Evolutionary conservation across 2,888 invertebrate species (phyloP), one percentile per base, ranked within the genome.

Genomic region (Drosophila paranaensis): DNA sequence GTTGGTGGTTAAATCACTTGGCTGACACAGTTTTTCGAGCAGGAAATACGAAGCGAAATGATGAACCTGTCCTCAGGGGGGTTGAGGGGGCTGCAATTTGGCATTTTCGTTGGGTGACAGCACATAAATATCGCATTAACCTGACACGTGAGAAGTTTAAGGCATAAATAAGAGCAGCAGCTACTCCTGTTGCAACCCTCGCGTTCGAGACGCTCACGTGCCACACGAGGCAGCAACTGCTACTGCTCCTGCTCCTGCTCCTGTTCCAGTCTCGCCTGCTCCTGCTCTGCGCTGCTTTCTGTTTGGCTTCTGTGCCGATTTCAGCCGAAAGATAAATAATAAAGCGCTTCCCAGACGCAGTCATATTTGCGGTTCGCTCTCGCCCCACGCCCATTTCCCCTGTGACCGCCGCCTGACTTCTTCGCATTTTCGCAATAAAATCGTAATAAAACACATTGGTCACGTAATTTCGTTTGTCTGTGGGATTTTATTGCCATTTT

Each of bases 401-500:
- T 42, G 48, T 37, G 60, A 71, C 45, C 43, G 51, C 67, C 69
- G 51, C 67, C 69, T 79, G 89, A 79, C 81, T 89, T 88, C 81
- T 90, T 79, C 85, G 79, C 79, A 82, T 81, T 83, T 79, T 81
- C 82, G 90, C 89, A 90, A 91, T 91, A 91, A 91, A 93, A 92
- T 91, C 90, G 91, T 90, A 92, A 92, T 92, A 92, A 92, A 92
- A 92, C 90, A 91, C 92, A 92, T 92, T 92, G 91, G 92, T 92
- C 92, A 93, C 92, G 92, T 93, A 92, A 91, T 91, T 91, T 89
- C 90, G 89, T 91, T 91, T 91, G 91, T 91, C 91, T 91, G 91
- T 91, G 91, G 91, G 91, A 92, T 92, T 92, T 92, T 92, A 92
- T 92, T 91, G 91, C 91, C 90, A 86, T 82, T 82, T 86, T 87